Evolutionary conservation across 2,113 vertebrate genomes (phyloP).

Genomic region (Pagrus major): DNA sequence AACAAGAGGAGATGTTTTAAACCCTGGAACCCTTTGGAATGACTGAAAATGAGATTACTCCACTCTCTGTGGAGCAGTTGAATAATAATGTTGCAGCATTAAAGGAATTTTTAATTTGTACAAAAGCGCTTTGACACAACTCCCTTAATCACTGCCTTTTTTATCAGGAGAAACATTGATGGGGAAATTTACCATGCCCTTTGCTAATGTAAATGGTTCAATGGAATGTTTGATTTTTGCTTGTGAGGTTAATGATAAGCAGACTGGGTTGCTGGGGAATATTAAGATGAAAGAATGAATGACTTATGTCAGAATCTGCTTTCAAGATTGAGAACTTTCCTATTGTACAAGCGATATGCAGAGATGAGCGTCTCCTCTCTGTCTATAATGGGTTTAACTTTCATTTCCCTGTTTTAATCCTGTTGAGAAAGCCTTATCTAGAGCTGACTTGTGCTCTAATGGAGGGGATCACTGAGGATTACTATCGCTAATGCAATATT

Average conservation of each 20-base stretch:
- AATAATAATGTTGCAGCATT: slow-evolving; percentile 52
- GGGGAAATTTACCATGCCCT: slow-evolving; percentile 45
- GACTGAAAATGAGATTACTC: slow-evolving; percentile 16
- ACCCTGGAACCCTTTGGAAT: slow-evolving; percentile 13
- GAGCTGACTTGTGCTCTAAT: slow-evolving; percentile 21
- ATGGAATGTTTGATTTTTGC: slow-evolving; percentile 29
- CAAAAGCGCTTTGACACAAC: slow-evolving; percentile 25
- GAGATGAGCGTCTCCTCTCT: slow-evolving; percentile 1
- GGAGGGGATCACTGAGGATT: slow-evolving; percentile 28
- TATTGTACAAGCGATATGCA: not conserved
- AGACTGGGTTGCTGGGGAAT: slow-evolving; percentile 9
- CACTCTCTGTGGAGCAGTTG: slow-evolving; percentile 14
- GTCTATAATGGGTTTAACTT: not conserved
- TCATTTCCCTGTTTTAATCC: slow-evolving; percentile 12
- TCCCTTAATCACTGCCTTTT: slow-evolving; percentile 36
- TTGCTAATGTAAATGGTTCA: slow-evolving; percentile 30
- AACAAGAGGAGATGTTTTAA: slow-evolving; percentile 5
- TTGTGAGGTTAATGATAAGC: slow-evolving; percentile 2
- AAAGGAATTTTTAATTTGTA: slow-evolving; percentile 56
- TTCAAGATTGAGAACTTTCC: not conserved
- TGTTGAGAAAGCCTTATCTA: not conserved
- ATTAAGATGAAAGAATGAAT: slow-evolving; percentile 1
- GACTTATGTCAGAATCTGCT: slow-evolving; percentile 17
- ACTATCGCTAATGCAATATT: slow-evolving; percentile 33
- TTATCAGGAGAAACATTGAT: slow-evolving; percentile 32